Percentiles rank a stretch among this genome's conserved stretches.
Conservation (phyloP, 2,797 vertebrate genomes). For the Pseudochaenichthys georgianus region DNA sequence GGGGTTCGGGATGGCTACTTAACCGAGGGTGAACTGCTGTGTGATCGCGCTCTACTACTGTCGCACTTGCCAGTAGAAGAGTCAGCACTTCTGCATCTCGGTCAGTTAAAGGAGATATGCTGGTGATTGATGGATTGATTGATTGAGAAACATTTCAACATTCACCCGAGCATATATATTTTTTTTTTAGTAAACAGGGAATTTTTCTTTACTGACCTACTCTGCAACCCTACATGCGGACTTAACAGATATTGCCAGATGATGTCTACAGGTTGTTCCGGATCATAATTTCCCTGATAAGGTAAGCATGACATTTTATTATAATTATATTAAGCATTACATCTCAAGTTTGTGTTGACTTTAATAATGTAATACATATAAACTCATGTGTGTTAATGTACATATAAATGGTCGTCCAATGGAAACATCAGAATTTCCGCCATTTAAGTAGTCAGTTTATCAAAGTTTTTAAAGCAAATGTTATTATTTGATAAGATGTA, state of each 20-base stretch:
- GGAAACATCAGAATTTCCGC: not conserved
- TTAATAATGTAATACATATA: conserved; percentile 8
- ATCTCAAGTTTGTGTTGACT: not conserved
- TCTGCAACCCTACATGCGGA: conserved; percentile 21
- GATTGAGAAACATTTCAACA: conserved; percentile 13
- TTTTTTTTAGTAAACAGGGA: conserved; percentile 3
- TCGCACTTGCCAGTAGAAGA: conserved; percentile 10
- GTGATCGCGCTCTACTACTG: conserved; percentile 45
- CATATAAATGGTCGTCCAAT: not conserved
- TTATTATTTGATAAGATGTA: not conserved
- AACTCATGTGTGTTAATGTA: not conserved
- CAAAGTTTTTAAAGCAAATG: not conserved
- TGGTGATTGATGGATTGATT: conserved; percentile 15
- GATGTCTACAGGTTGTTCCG: conserved; percentile 53
- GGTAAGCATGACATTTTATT: conserved; percentile 72
- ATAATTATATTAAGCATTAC: not conserved
- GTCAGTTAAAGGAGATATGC: conserved; percentile 13
- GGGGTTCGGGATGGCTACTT: conserved; percentile 58
- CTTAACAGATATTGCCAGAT: conserved; percentile 46
- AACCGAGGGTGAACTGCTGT: conserved; percentile 59
- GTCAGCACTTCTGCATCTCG: conserved; percentile 13
- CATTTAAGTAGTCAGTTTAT: not conserved
- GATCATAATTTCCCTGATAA: conserved; percentile 28
- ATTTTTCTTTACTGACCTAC: conserved; percentile 4
- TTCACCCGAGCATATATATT: conserved; percentile 6